Evolutionary conservation across 2,888 invertebrate species (phyloP).

Genomic region (Melanargia galathea): DNA sequence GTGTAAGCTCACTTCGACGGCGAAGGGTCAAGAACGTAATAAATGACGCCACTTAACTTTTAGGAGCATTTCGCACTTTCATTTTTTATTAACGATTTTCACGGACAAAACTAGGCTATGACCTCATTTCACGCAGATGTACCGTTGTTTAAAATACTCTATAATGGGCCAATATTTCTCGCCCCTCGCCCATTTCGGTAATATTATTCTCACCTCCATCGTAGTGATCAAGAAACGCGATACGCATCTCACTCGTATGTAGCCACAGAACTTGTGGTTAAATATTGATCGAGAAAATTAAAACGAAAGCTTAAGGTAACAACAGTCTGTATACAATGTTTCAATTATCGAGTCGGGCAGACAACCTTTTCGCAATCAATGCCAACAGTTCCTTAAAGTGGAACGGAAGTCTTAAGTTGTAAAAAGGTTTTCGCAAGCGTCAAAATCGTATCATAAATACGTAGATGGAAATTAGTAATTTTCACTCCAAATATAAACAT

Average conservation of each 20-base stretch:
- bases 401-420: slow-evolving; percentile 28
- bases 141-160: slow-evolving; percentile 19
- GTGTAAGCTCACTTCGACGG: slow-evolving; percentile 31
- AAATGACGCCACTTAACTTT: slow-evolving; percentile 26
- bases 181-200: slow-evolving; percentile 9
- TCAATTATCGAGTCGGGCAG: slow-evolving; percentile 47
- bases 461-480: slow-evolving; percentile 6
- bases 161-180: slow-evolving; percentile 21
- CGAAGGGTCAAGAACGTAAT: slow-evolving; percentile 26
- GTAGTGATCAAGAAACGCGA: not conserved
- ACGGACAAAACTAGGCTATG: slow-evolving; percentile 15
- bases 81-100: slow-evolving; percentile 23
- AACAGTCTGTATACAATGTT: slow-evolving; percentile 58
- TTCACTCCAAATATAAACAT: not conserved
- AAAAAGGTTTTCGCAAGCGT: slow-evolving; percentile 27
- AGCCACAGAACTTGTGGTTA: slow-evolving; percentile 52
- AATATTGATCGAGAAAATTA: slow-evolving; percentile 48
- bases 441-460: slow-evolving; percentile 19
- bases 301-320: slow-evolving; percentile 52
- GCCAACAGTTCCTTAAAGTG: slow-evolving; percentile 29
- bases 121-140: slow-evolving; percentile 33
- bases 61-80: slow-evolving; percentile 26
- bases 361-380: slow-evolving; percentile 28
- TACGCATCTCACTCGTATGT: slow-evolving; percentile 23
- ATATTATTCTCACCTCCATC: slow-evolving; percentile 31